Percentiles rank a stretch among this genome's conserved stretches.
These are phyloP conservation scores for Anisognathus igniventris DNA, from an alignment of 2,797 vertebrate species.

Conservation along the genomic window DNA sequence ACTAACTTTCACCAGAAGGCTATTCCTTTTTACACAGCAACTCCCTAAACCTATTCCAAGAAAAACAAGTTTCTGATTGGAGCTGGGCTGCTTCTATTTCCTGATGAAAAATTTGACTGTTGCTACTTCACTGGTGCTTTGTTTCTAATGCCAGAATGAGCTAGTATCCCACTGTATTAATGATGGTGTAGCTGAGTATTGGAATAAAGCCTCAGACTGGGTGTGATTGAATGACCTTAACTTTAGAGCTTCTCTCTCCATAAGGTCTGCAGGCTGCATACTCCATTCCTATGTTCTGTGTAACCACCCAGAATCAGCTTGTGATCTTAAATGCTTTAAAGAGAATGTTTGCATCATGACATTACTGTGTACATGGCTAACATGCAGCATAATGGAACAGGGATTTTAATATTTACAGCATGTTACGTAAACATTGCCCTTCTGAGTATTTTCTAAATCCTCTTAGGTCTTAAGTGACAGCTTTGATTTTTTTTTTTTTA, in stretches of 20 bases:
- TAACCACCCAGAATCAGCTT: slow-evolving; percentile 42
- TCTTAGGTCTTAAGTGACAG: slow-evolving; percentile 73
- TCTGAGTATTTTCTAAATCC: slow-evolving; percentile 71
- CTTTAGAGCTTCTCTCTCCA: not conserved
- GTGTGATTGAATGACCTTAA: not conserved
- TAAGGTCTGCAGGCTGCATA: not conserved
- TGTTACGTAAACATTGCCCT: slow-evolving; percentile 63
- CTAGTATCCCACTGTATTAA: not conserved
- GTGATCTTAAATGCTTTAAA: slow-evolving; percentile 46
- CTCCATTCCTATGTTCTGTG: slow-evolving; percentile 38
- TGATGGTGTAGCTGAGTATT: not conserved
- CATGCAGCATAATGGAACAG: slow-evolving; percentile 28
- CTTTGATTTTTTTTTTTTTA: slow-evolving; percentile 60
- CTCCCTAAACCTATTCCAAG: not conserved
- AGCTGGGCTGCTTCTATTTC: not conserved
- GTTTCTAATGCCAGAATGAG: not conserved
- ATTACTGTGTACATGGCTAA: not conserved
- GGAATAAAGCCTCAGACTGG: not conserved
- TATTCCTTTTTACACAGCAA: not conserved
- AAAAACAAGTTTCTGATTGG: not conserved
- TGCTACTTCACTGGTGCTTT: not conserved
- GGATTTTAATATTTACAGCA: slow-evolving; percentile 65
- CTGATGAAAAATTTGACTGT: not conserved
- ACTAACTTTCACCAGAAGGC: not conserved
- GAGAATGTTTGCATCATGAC: slow-evolving; percentile 27